Base-by-base conservation (phyloP, 1,140 invertebrate genomes). In the Cydia pomonella region DNA sequence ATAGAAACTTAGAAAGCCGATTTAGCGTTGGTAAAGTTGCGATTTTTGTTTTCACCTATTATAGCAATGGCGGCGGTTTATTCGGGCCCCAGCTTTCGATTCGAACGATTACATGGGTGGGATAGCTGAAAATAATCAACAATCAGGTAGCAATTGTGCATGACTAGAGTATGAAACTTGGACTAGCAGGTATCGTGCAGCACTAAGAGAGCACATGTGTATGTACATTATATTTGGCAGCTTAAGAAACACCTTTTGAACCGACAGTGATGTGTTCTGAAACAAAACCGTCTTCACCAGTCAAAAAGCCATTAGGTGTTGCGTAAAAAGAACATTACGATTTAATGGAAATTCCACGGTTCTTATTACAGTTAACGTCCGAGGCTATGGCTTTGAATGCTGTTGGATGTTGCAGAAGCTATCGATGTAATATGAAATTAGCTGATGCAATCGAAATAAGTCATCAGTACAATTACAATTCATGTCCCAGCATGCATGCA, bases 311-410 rank as follows among this genome's bases (percentile, higher is more conserved):
- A 75, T 79, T 77, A 78, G 73, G 73, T 79, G 79, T 83, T 83
- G 76, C 83, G 79, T 77, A 84, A 86, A 83, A 69, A 73, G 73
- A 76, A 79, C 80, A 82, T 84, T 84, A 82, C 74, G 77, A 74
- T 81, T 81, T 84, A 83, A 84, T 86, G 83, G 79, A 80, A 84
- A 84, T 78, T 77, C 77, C 80, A 77, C 73, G 77, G 81, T 84
- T 80, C 76, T 82, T 66, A 78, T 82, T 66, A 78, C 76, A 80
- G 74, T 74, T 38, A 69, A 33, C 64, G 33, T 69, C 64, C 29
- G 53, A 23, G 9, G 9, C 29, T 69, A 13, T 18, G 64, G 29
- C 64, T 69, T 18, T 18, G 64, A 69, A 38, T 69, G 33, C 9
- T 69, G 64, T 38, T 69, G 64, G 16, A 69, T 64, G 27, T 69